Evolutionary conservation across 2,888 invertebrate species (phyloP), one percentile per base, ranked within the genome.

Genomic region (Hyles lineata): DNA sequence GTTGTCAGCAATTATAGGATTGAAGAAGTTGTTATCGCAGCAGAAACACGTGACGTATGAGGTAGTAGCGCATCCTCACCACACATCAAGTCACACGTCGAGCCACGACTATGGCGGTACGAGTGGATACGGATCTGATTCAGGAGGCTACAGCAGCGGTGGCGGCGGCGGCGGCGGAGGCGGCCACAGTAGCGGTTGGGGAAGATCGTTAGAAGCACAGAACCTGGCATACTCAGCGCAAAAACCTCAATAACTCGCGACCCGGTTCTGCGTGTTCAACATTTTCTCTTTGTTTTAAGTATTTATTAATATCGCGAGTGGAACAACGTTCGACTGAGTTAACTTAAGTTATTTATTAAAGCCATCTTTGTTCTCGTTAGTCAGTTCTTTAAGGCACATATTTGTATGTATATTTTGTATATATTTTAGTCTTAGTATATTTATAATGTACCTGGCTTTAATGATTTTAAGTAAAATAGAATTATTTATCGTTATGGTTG

Each of bases 41-140:
- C 97, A 97, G 91, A 98, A 98, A 87, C 97, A 97, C 85, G 98
- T 98, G 77, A 98, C 98, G 6, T 98, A 98, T 86, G 98, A 98
- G 87, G 98, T 98, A 55, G 97, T 98, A 0, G 96, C 97, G 0
- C 98, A 98, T 89, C 97, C 98, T 72, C 97, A 97, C 83, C 97
- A 97, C 88, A 95, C 96, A 75, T 95, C 96, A 78, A 96, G 96
- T 76, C 96, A 96, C 75, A 96, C 96, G 73, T 96, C 97, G 78
- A 96, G 96, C 82, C 97, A 97, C 50, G 96, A 96, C 25, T 88
- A 88, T 60, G 95, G 95, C 58, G 96, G 96, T 21, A 95, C 96
- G n/a, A 95, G 95, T 78, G 96, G 96, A 6, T 96, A 96, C 77
- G 96, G 96, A 8, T 96, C 96, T 29, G 96, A 95, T 70, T 95